Evolutionary conservation across 2,888 invertebrate species (phyloP).

Genomic region (Lepetodrilus schrolli): DNA sequence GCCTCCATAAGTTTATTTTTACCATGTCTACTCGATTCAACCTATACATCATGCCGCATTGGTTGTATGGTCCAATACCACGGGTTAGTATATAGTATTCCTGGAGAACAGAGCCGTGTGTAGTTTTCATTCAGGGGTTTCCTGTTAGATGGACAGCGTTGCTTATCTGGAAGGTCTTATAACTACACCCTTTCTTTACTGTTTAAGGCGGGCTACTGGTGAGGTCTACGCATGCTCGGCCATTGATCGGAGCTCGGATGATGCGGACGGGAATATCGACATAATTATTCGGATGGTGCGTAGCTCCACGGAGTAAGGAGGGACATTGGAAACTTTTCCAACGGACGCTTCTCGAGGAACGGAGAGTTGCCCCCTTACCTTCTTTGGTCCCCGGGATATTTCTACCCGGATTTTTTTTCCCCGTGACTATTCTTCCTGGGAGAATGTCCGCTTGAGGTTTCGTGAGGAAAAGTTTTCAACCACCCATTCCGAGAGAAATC

Average conservation of each 20-base stretch:
- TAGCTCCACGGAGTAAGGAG: background rate
- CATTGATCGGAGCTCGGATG: slow-evolving; percentile 12
- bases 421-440: background rate
- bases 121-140: background rate
- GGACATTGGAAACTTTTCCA: slow-evolving; percentile 11
- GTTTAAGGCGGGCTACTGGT: slow-evolving; percentile 27
- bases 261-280: slow-evolving; percentile 23
- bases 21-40: too few relatives aligned
- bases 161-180: background rate
- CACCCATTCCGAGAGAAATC: slow-evolving; percentile 17
- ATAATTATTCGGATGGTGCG: slow-evolving; percentile 23
- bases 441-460: background rate
- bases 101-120: background rate
- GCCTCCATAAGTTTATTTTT: background rate
- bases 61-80: too few relatives aligned
- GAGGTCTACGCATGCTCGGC: slow-evolving; percentile 16
- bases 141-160: background rate
- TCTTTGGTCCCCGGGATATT: too few relatives aligned
- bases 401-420: background rate
- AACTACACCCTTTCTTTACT: slow-evolving; percentile 26
- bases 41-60: too few relatives aligned
- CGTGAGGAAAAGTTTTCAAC: background rate
- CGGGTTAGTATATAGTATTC: background rate
- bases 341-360: background rate
- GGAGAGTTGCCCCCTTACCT: background rate